Percentiles rank a stretch among this genome's conserved stretches.
Evolutionary conservation across 2,113 vertebrate genomes (phyloP).

Genomic region (Xenopus tropicalis): UCB_Xtro_10.0 CM004446.2:118044501-118045000

Average conservation of each 20-base stretch:
- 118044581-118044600: too few relatives aligned
- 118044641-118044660: too few relatives aligned
- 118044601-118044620: too few relatives aligned
- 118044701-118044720: neutral
- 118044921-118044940: neutral
- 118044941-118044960: neutral
- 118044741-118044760: too few relatives aligned
- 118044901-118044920: slow-evolving; percentile 1
- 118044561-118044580: too few relatives aligned
- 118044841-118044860: neutral
- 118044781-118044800: neutral
- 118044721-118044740: neutral
- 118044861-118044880: neutral
- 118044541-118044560: too few relatives aligned
- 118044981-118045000: slow-evolving; percentile 1
- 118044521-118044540: too few relatives aligned
- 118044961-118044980: neutral
- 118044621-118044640: too few relatives aligned
- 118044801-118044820: neutral
- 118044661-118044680: neutral
- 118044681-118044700: neutral
- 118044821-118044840: neutral
- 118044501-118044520: too few relatives aligned
- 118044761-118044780: neutral
- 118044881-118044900: neutral